Conservation (phyloP, 2,113 vertebrate species). For the Dipodomys spectabilis region DNA sequence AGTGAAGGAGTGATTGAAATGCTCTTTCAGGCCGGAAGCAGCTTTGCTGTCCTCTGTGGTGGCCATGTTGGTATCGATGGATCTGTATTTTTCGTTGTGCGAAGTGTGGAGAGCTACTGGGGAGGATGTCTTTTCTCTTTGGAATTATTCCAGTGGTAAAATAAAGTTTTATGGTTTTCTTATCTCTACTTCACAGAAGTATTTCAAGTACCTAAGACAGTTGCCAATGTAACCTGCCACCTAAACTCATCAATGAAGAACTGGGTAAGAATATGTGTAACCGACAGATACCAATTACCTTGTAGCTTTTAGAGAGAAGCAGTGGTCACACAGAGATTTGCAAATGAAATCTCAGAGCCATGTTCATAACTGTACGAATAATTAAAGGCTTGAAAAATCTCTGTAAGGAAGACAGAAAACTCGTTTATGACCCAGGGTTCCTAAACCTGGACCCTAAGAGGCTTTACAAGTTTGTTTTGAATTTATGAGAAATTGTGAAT, state of each 20-base stretch:
- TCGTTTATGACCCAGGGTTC: background rate
- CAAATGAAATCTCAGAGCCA: background rate
- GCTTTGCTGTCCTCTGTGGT: background rate
- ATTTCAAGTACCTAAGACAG: background rate
- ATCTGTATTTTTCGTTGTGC: conserved; percentile 15
- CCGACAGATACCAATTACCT: background rate
- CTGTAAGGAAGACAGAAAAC: background rate
- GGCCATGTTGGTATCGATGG: background rate
- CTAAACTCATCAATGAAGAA: background rate
- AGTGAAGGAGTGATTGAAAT: background rate
- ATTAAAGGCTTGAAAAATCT: background rate
- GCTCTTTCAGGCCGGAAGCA: background rate
- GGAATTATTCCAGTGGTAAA: conserved; percentile 15
- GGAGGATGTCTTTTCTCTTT: background rate
- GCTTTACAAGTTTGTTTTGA: background rate
- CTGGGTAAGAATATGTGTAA: background rate
- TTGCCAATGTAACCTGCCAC: background rate
- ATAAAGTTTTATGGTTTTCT: conserved; percentile 49
- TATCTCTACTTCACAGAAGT: conserved; percentile 60
- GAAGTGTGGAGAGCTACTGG: background rate
- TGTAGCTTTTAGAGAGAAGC: too few relatives aligned
- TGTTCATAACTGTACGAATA: background rate
- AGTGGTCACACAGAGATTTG: background rate
- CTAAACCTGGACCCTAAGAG: background rate
- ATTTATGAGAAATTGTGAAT: conserved; percentile 5